Base-by-base conservation (phyloP, 1,140 invertebrate genomes). In the Ceratoteleas bidentatus region DNA sequence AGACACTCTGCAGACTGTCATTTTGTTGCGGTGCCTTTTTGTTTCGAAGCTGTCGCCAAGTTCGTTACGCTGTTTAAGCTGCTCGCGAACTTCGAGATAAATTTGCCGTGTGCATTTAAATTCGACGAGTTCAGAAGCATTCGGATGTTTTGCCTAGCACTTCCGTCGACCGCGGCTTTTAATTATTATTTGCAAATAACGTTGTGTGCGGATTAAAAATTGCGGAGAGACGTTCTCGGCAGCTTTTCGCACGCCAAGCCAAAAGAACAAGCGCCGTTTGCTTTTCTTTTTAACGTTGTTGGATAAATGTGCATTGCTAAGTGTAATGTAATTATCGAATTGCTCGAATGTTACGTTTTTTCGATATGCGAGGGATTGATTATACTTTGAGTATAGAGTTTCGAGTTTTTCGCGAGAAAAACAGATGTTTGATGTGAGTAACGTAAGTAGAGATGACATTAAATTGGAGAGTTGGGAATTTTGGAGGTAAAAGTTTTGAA, bases 171-270 rank as follows among this genome's bases (percentile, higher is more conserved):
- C 8, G n/a, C n/a, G n/a, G n/a, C n/a, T 62, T 73, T 73, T 62
- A 73, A 73, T 74, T 74, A 64, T 74, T 74, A 43, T 57, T 74
- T 57, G 52, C 58, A 74, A 74, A 74, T 74, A 61, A 64, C n/a
- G n/a, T n/a, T n/a, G 33, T 52, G 40, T 11, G 57, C 36, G 34
- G 47, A 60, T 60, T 60, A 70, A 70, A 70, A 70, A 70, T 70
- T 57, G 66, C 45, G 36, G 43, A 14, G 33, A 64, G 61, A 52
- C 61, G 33, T 50, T 64, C 40, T 52, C 14, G 32, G 13, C 11
- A 33, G 47, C n/a, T 38, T 64, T 64, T 16, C 3, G 43, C 14
- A 34, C 43, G 14, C n/a, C n/a, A n/a, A n/a, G n/a, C n/a, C n/a
- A n/a, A n/a, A n/a, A n/a, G n/a, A n/a, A n/a, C n/a, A n/a, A n/a